Conservation (phyloP, 2,113 vertebrate genomes). For the Microcebus murinus region DNA sequence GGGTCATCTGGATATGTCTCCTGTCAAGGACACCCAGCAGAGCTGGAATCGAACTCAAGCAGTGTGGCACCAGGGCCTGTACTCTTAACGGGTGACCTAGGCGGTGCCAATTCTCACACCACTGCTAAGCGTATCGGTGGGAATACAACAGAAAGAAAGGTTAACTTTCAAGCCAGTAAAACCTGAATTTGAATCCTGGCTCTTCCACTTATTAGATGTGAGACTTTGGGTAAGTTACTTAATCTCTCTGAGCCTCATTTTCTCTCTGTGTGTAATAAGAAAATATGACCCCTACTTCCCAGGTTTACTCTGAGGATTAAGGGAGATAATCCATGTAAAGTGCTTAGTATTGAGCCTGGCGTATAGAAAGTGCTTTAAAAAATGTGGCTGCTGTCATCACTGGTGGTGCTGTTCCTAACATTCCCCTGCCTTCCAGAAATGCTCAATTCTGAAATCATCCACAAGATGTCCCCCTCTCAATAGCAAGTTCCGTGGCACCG, state of each 20-base stretch:
- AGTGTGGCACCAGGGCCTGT: background rate
- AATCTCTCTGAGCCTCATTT: constrained; percentile 26
- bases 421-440: background rate
- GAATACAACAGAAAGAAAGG: background rate
- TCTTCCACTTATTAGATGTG: constrained; percentile 23
- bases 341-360: background rate
- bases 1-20: background rate
- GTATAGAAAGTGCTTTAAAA: background rate
- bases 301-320: background rate
- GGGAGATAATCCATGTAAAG: background rate
- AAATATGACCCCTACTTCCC: background rate
- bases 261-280: background rate
- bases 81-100: background rate
- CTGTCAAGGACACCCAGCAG: background rate
- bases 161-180: constrained; percentile 32
- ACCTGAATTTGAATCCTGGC: background rate
- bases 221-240: constrained; percentile 35
- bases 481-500: constrained; percentile 25
- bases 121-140: background rate
- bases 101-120: background rate
- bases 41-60: constrained; percentile 4
- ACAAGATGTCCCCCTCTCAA: constrained; percentile 76
- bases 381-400: background rate
- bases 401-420: background rate
- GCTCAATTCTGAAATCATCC: constrained; percentile 70